phyloP scores from a whole-genome alignment of 2,888 invertebrate species.

The Empis livida region DNA sequence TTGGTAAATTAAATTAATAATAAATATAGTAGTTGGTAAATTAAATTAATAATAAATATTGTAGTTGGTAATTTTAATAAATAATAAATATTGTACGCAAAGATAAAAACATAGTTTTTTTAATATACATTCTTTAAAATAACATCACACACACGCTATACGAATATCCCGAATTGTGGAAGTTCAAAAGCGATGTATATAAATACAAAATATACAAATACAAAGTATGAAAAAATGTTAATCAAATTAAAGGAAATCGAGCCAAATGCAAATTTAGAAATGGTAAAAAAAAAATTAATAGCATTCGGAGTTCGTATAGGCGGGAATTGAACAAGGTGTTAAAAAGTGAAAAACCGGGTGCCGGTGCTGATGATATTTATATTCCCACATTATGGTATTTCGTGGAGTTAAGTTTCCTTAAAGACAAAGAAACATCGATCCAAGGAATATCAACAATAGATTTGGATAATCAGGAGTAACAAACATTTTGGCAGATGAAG shows the following conservation, averaged over 20 bases:
- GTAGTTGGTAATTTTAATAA: too few species aligned
- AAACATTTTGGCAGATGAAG: too few species aligned
- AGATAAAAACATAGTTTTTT: too few species aligned
- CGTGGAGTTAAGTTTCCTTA: neutral
- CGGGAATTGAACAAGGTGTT: slow-evolving; percentile 3
- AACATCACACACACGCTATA: too few species aligned
- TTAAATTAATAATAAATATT: too few species aligned
- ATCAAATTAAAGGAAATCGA: neutral
- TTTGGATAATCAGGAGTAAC: too few species aligned
- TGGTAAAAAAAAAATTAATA: slow-evolving; percentile 5
- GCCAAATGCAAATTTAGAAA: neutral
- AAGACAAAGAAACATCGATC: slow-evolving; percentile 1
- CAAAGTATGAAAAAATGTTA: neutral
- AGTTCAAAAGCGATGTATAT: neutral
- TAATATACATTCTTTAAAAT: too few species aligned
- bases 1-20: too few species aligned
- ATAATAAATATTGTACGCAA: too few species aligned
- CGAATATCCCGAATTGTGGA: neutral
- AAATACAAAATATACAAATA: neutral
- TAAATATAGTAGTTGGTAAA: too few species aligned
- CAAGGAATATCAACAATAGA: neutral
- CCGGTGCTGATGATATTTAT: slow-evolving; percentile 1
- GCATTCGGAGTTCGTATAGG: neutral
- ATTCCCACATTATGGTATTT: slow-evolving; percentile 4
- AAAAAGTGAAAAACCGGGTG: slow-evolving; percentile 1